These are phyloP conservation scores for Macquaria ambigua DNA, from an alignment of 2,113 vertebrate species.

Conservation along the genomic window DNA sequence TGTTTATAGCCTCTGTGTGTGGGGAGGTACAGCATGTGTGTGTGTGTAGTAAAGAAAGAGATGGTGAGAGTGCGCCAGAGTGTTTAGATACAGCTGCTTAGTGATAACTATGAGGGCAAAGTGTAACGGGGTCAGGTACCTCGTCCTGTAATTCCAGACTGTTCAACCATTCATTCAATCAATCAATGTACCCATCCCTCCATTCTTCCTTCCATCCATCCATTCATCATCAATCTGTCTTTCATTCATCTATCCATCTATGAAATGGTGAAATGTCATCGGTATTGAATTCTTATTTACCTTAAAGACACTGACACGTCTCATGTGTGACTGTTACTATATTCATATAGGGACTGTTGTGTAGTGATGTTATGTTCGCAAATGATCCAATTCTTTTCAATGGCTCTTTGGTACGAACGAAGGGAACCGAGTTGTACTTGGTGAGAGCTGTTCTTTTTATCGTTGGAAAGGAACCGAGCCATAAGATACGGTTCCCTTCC, in stretches of 20 bases:
- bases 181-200: not conserved
- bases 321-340: slow-evolving; percentile 8
- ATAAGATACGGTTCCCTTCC: too few relatives aligned
- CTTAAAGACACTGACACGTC: not conserved
- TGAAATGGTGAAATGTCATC: slow-evolving; percentile 7
- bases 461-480: too few relatives aligned
- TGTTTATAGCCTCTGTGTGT: slow-evolving; percentile 55
- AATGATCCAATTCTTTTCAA: too few relatives aligned
- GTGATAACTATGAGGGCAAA: slow-evolving; percentile 48
- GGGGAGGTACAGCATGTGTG: slow-evolving; percentile 16
- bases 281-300: not conserved
- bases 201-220: slow-evolving; percentile 1
- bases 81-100: slow-evolving; percentile 63
- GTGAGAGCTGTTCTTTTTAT: too few relatives aligned
- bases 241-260: not conserved
- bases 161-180: slow-evolving; percentile 55
- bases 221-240: not conserved
- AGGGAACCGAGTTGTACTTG: too few relatives aligned
- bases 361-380: too few relatives aligned
- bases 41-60: slow-evolving; percentile 1
- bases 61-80: slow-evolving; percentile 12
- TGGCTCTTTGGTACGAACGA: too few relatives aligned
- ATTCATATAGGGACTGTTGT: not conserved
- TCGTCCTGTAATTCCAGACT: slow-evolving; percentile 72
- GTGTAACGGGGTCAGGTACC: slow-evolving; percentile 58